Evolutionary conservation across 2,113 vertebrate species (phyloP).

Genomic region (Perognathus longimembris): DNA sequence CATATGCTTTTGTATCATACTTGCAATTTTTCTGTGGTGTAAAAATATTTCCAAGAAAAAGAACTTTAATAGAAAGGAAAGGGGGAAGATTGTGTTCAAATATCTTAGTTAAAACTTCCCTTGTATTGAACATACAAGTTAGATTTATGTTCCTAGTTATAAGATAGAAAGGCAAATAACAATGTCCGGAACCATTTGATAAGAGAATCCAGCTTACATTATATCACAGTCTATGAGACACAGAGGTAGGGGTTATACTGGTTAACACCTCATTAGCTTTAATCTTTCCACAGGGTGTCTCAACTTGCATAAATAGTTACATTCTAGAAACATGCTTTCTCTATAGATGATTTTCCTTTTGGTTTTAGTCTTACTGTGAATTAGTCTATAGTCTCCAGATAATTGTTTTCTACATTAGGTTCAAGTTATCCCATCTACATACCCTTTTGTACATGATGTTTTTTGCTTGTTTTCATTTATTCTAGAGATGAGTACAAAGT

Average conservation of each 20-base stretch:
- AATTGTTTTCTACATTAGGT: not conserved
- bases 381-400: not conserved
- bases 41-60: slow-evolving; percentile 36
- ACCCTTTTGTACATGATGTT: not conserved
- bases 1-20: not conserved
- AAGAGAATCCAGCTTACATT: not conserved
- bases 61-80: not conserved
- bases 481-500: not conserved
- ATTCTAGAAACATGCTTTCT: not conserved
- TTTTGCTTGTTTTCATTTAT: not conserved
- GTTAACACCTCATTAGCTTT: not conserved
- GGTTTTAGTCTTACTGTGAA: not conserved
- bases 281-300: not conserved
- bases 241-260: not conserved
- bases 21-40: not conserved
- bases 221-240: not conserved
- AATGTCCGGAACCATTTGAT: not conserved
- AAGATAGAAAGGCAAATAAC: not conserved
- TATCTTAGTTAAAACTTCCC: not conserved
- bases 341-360: not conserved
- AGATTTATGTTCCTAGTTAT: not conserved
- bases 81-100: not conserved
- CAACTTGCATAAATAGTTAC: not conserved
- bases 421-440: not conserved
- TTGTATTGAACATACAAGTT: not conserved